Conservation (phyloP, 2,888 invertebrate species). For the Lepidocyrtoides sp. region DNA sequence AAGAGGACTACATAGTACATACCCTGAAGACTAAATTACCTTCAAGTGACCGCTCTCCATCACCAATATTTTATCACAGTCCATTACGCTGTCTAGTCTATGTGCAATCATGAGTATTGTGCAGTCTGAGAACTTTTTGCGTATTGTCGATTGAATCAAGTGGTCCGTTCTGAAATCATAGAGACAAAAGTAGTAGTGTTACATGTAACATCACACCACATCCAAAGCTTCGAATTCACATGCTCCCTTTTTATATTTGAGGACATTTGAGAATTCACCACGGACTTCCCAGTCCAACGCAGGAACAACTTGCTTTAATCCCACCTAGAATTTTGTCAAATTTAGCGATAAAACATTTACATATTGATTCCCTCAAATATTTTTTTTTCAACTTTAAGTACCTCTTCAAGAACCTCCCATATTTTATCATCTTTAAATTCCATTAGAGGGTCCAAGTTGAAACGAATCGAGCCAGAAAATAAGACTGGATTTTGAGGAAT, state of each 20-base stretch:
- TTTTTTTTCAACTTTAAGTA: conserved; percentile 88
- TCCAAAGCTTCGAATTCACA: too few relatives aligned
- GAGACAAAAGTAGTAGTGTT: neutral
- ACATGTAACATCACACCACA: too few relatives aligned
- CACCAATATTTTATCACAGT: conserved; percentile 95
- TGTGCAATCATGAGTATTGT: conserved; percentile 97
- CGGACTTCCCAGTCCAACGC: too few relatives aligned
- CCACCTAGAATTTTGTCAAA: too few relatives aligned
- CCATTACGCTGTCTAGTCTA: conserved; percentile 95
- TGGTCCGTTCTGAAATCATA: conserved; percentile 30
- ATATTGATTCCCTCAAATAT: too few relatives aligned
- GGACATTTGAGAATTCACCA: too few relatives aligned
- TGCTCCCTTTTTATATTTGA: too few relatives aligned
- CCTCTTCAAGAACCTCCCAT: conserved; percentile 95
- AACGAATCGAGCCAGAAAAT: conserved; percentile 95
- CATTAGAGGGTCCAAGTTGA: conserved; percentile 96
- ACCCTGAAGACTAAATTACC: too few relatives aligned
- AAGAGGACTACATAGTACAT: too few relatives aligned
- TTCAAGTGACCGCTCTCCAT: conserved; percentile 93
- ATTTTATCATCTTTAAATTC: conserved; percentile 93
- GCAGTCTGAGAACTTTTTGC: conserved; percentile 87
- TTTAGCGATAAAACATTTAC: too few relatives aligned
- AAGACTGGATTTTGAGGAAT: conserved; percentile 93
- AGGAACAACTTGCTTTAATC: too few relatives aligned
- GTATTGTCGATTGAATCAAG: conserved; percentile 45